These are phyloP conservation scores for Thyatira batis DNA, from an alignment of 2,888 invertebrate genomes.

Conservation along the genomic window DNA sequence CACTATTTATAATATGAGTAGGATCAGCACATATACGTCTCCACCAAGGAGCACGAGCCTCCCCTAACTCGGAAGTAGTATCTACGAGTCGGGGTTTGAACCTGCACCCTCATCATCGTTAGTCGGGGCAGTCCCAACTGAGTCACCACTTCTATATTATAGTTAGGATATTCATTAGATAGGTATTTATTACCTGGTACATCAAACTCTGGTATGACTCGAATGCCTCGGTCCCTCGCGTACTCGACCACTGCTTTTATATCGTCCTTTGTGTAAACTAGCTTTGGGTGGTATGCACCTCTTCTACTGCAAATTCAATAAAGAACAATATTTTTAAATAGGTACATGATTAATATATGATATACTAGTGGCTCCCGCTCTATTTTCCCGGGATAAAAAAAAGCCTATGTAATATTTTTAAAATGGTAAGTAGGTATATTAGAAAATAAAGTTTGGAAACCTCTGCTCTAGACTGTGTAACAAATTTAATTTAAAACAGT, in stretches of 20 bases:
- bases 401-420: too few species aligned
- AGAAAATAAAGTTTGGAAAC: too few species aligned
- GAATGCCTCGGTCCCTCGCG: constrained; percentile 90
- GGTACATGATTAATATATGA: constrained; percentile 83
- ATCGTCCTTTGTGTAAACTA: constrained; percentile 84
- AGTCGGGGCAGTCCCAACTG: background rate
- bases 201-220: constrained; percentile 94
- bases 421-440: too few species aligned
- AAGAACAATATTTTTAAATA: constrained; percentile 66
- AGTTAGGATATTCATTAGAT: background rate
- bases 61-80: too few species aligned
- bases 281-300: constrained; percentile 85
- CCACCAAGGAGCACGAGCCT: too few species aligned
- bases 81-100: too few species aligned
- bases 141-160: background rate
- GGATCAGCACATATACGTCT: too few species aligned
- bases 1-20: too few species aligned
- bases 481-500: too few species aligned
- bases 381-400: constrained; percentile 35
- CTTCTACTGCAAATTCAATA: constrained; percentile 66
- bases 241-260: constrained; percentile 87
- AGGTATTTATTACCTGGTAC: constrained; percentile 85
- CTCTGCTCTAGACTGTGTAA: too few species aligned
- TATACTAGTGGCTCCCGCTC: constrained; percentile 87
- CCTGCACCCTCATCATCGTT: background rate